Conservation (phyloP, 2,113 vertebrate species). For the Zootoca vivipara region DNA sequence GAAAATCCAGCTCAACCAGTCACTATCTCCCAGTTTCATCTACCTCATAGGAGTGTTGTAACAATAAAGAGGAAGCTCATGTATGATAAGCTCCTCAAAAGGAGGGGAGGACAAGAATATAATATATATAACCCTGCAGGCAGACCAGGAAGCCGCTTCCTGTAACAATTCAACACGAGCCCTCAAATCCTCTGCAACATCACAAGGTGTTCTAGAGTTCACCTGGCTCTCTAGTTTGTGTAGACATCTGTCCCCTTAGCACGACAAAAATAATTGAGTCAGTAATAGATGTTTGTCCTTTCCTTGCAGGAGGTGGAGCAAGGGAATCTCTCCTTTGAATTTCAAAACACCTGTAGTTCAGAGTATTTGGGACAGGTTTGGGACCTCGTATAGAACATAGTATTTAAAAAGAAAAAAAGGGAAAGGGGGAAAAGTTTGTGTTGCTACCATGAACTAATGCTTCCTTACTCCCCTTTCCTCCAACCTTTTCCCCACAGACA, state of each 20-base stretch:
- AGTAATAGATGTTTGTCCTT: neutral
- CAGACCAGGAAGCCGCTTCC: too few relatives aligned
- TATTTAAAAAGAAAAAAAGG: neutral
- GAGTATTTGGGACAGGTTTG: neutral
- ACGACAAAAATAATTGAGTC: neutral
- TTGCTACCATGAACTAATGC: neutral
- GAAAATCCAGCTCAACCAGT: neutral
- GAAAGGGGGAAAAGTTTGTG: neutral
- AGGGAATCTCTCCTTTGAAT: neutral
- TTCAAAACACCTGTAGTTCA: neutral
- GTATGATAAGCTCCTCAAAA: neutral
- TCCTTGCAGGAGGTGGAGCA: neutral
- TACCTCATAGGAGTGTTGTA: neutral
- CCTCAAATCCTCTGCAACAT: neutral
- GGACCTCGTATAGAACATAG: neutral
- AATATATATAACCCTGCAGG: neutral
- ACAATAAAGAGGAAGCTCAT: neutral
- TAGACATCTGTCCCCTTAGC: neutral
- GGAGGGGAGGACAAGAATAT: neutral
- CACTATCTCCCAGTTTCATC: neutral
- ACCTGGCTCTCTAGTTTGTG: neutral
- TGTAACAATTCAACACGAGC: neutral
- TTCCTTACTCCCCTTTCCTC: neutral
- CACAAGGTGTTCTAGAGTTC: neutral
- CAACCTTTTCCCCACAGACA: slow-evolving; percentile 17